Base-by-base conservation (phyloP, 2,888 invertebrate genomes). In the Spodoptera exigua region DNA sequence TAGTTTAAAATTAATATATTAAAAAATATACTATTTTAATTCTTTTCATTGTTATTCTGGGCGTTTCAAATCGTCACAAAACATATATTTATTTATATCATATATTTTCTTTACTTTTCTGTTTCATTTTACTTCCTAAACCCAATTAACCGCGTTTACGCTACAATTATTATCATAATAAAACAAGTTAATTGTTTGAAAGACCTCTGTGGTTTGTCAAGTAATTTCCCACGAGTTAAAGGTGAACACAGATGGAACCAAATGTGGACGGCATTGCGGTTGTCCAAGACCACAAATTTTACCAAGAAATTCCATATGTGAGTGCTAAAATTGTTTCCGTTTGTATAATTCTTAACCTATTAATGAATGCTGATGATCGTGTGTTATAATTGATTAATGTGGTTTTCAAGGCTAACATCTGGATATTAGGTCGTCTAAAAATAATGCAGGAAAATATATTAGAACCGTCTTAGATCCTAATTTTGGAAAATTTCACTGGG, bases 191-290 rank as follows among this genome's bases (percentile, higher is more conserved):
- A 27, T 27, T 27, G 27, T 34, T 46, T 46, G 27, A 16, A 21
- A 44, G 17, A 41, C 34, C 47, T 63, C 18, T 60, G 59, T 44
- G 54, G 56, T 61, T 48, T 48, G 17, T 61, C 55, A 58, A 57
- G 46, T 55, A 47, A 14, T 49, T 76, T 75, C 59, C 40, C 76
- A 64, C 63, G 59, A 65, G 2, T 18, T 59, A 72, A 67, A 76
- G 67, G 74, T 67, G 62, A 65, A 39, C 48, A 32, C 45, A 65
- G 55, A 60, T 46, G 35, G 10, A 21, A 70, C 65, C 61, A 68
- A 54, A 70, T 53, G 57, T 40, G 54, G 67, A 65, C 35, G 60
- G 43, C 63, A 74, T 76, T 76, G 77, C 68, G 76, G 76, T 76
- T 68, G 48, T 56, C 73, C 69, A 63, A 51, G 56, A 56, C 43